phyloP scores from a whole-genome alignment of 2,113 vertebrate genomes.

The Eulemur macaco region DNA sequence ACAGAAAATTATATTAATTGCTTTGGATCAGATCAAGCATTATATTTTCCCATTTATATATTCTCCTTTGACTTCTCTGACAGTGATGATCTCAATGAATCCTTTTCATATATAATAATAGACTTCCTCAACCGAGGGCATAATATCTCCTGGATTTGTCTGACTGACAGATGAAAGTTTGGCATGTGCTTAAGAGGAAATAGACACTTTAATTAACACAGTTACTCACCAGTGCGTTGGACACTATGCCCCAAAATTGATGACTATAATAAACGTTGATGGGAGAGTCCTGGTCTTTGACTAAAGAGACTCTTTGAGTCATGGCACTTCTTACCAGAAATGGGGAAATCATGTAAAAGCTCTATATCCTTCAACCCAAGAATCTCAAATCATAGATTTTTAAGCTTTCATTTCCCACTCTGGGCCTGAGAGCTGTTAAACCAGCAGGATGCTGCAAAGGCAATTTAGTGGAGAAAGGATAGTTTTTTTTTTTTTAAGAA shows the following conservation, averaged over 20 bases:
- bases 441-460: not conserved
- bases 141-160: not conserved
- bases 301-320: slow-evolving; percentile 14
- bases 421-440: not conserved
- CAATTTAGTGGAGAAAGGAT: not conserved
- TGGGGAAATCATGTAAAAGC: slow-evolving; percentile 20
- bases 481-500: not conserved
- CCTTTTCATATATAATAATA: slow-evolving; percentile 17
- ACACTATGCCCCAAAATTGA: slow-evolving; percentile 13
- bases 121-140: slow-evolving; percentile 16
- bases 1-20: slow-evolving; percentile 58
- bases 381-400: slow-evolving; percentile 30
- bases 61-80: slow-evolving; percentile 59
- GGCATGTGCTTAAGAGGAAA: slow-evolving; percentile 40
- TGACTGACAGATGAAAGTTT: slow-evolving; percentile 49
- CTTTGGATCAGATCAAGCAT: slow-evolving; percentile 44
- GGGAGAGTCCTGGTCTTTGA: slow-evolving; percentile 32
- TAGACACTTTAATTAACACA: slow-evolving; percentile 60
- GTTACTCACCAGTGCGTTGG: slow-evolving; percentile 24
- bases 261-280: slow-evolving; percentile 41
- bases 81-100: slow-evolving; percentile 47
- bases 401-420: slow-evolving; percentile 8
- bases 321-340: not conserved
- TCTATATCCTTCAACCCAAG: not conserved
- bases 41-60: slow-evolving; percentile 18